These are phyloP conservation scores for Mus spretus DNA, from an alignment of 2,797 vertebrate genomes.

Conservation along the genomic window DNA sequence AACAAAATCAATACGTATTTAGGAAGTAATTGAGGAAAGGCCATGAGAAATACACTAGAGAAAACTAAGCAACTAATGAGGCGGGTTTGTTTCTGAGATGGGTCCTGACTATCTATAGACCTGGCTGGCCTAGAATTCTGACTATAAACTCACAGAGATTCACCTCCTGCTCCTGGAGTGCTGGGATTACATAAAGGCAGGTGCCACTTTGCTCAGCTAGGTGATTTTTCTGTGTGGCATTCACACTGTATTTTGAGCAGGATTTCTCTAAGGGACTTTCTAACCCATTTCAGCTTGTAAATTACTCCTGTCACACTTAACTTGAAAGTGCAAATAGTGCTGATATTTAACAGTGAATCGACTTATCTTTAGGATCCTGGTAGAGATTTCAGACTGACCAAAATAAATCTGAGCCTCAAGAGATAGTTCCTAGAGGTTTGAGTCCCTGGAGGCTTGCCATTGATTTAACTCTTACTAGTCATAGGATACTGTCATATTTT, in stretches of 20 bases:
- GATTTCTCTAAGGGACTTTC: constrained; percentile 43
- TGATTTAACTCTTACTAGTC: constrained; percentile 32
- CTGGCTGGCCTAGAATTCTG: neutral
- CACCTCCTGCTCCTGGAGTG: neutral
- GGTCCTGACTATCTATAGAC: neutral
- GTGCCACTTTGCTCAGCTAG: neutral
- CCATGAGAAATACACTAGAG: constrained; percentile 44
- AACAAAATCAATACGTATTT: constrained; percentile 15
- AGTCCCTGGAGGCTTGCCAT: too few relatives aligned
- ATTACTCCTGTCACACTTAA: constrained; percentile 41
- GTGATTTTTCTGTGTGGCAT: neutral
- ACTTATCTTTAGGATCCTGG: neutral
- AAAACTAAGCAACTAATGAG: constrained; percentile 49
- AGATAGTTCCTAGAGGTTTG: neutral
- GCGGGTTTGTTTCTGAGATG: neutral
- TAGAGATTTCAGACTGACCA: constrained; percentile 47
- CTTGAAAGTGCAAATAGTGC: constrained; percentile 34
- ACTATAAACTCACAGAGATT: neutral
- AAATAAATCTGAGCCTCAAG: constrained; percentile 55
- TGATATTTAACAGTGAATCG: constrained; percentile 51
- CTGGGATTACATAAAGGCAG: neutral
- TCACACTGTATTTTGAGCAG: constrained; percentile 39
- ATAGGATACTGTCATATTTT: neutral
- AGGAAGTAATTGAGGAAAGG: constrained; percentile 59
- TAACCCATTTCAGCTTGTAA: constrained; percentile 40